Evolutionary conservation across 2,113 vertebrate genomes (phyloP), one percentile per base, ranked within the genome.

Genomic region (Bubo scandiacus): DNA sequence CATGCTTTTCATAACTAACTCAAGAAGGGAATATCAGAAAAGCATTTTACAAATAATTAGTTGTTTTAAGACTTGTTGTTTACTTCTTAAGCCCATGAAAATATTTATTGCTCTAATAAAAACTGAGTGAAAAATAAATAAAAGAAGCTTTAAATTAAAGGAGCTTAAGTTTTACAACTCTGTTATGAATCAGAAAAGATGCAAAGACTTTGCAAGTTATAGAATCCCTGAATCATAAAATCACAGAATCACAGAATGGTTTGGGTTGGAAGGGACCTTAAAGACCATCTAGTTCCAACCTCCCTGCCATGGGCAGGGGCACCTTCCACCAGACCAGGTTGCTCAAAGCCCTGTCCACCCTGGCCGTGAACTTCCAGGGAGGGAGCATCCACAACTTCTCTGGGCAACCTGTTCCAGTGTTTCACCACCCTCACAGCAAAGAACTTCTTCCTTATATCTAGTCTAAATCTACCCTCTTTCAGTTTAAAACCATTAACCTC

Each of bases 101-200:
- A 96, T 42, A 94, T 70, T 81, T 94, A 96, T 84, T 87, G 51
- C 79, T 85, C 25, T 96, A 96, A 96, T 97, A 97, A 97, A 96
- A 98, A 96, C 52, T 20, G 83, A 96, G 85, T 90, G 71, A 90
- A 96, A 96, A 97, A 97, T 95, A 97, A 98, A 96, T 91, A 94
- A 96, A 95, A 97, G 78, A 32, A 96, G 54, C 65, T 97, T 95
- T 96, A 96, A 97, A 96, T 97, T 96, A 96, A 97, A 98, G 86
- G 49, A 55, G 72, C 67, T 96, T 96, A 89, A 92, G 82, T 95
- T 97, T 97, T 96, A 95, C 54, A 95, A 96, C 79, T 23, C 63
- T 81, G 42, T 95, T 81, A 67, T 71, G 96, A 97, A 94, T 80
- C 42, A 95, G 83, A 93, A 94, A 82, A 96, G 95, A 96, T 63